phyloP scores from a whole-genome alignment of 1,140 invertebrate species.

The Drosophila chauvacae region DNA sequence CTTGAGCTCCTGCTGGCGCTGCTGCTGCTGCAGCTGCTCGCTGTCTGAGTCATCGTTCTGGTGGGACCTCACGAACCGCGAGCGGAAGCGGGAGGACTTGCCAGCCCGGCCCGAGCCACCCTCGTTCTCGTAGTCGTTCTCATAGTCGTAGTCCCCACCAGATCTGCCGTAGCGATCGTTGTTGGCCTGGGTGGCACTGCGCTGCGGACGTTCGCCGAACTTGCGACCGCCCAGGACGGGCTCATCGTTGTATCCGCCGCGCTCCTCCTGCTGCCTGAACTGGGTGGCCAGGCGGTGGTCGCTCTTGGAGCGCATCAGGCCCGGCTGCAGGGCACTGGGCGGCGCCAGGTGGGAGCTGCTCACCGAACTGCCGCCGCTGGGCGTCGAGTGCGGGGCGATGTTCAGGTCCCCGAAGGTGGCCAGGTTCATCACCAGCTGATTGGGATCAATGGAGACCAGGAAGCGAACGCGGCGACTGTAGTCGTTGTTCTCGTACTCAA shows the following conservation, averaged over 20 bases:
- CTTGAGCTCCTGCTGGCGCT: conserved; percentile 86
- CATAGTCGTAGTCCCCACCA: conserved; percentile 87
- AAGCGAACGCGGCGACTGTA: conserved; percentile 94
- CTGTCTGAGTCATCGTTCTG: conserved; percentile 89
- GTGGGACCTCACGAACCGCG: conserved; percentile 89
- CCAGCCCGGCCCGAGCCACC: conserved; percentile 81
- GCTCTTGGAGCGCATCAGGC: conserved; percentile 96
- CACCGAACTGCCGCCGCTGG: conserved; percentile 79
- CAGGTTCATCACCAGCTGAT: conserved; percentile 93
- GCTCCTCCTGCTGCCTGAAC: conserved; percentile 93
- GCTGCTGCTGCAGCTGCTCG: conserved; percentile 85
- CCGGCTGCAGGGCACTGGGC: conserved; percentile 86
- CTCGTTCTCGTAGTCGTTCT: conserved; percentile 88
- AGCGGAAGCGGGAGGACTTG: conserved; percentile 88
- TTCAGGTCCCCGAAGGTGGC: conserved; percentile 95
- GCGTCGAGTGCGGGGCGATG: conserved; percentile 87
- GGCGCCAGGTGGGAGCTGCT: conserved; percentile 86
- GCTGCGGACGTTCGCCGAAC: conserved; percentile 88
- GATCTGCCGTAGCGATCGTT: conserved; percentile 85
- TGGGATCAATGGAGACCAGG: conserved; percentile 94
- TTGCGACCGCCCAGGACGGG: conserved; percentile 89
- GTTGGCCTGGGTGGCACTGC: conserved; percentile 83
- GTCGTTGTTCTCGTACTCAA: conserved; percentile 95
- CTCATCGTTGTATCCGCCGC: conserved; percentile 87
- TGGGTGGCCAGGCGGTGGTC: conserved; percentile 96